Percentiles rank a stretch among this genome's conserved stretches.
Evolutionary conservation across 1,140 invertebrate species (phyloP).

Genomic region (Archivesica marissinica): DNA sequence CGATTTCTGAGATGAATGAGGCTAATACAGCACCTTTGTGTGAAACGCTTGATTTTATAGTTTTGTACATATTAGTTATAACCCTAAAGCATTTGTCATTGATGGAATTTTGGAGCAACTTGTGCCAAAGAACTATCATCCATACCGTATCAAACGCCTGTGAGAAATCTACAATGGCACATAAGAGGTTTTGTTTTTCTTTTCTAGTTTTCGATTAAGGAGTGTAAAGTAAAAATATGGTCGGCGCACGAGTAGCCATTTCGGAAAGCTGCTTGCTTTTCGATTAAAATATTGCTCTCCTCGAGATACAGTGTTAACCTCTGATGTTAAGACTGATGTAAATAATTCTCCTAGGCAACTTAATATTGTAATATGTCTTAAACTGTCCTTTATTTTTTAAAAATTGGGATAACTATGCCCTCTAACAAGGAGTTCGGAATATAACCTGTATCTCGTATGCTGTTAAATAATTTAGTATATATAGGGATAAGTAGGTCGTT

Average conservation of each 20-base stretch:
- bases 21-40: not conserved
- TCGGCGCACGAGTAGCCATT: constrained; percentile 16
- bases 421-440: constrained; percentile 13
- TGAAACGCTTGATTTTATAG: constrained; percentile 24
- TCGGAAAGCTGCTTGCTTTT: constrained; percentile 59
- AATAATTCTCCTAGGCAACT: constrained; percentile 62
- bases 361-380: constrained; percentile 59
- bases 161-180: constrained; percentile 46
- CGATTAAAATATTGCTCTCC: constrained; percentile 1
- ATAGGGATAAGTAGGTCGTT: constrained; percentile 8
- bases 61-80: constrained; percentile 48
- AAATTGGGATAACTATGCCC: constrained; percentile 35
- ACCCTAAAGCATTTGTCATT: constrained; percentile 41
- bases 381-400: constrained; percentile 30
- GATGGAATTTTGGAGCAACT: constrained; percentile 22
- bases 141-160: constrained; percentile 44
- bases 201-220: constrained; percentile 34
- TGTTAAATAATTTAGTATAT: constrained; percentile 27
- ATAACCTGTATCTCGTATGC: not conserved
- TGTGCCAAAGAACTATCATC: constrained; percentile 37
- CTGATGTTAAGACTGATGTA: constrained; percentile 59
- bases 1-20: constrained; percentile 29
- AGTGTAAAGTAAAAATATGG: constrained; percentile 27
- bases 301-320: constrained; percentile 42
- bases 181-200: constrained; percentile 38